phyloP scores from a whole-genome alignment of 2,113 vertebrate species.

The Hyperoodon ampullatus region DNA sequence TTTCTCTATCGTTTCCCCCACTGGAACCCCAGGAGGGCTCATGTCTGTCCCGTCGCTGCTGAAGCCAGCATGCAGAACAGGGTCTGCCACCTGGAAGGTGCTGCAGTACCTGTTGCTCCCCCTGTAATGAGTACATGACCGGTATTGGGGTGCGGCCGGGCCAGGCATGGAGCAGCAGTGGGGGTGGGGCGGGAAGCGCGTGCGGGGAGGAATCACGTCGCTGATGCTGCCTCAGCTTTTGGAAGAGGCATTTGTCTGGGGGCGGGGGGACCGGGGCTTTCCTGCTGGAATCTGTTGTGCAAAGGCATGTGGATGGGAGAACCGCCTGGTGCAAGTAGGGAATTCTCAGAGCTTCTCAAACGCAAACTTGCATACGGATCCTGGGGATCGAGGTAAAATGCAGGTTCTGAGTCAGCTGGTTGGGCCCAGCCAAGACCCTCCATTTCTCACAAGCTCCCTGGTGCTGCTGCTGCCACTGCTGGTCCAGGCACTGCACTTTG shows the following conservation, averaged over 20 bases:
- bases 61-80: not conserved
- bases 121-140: accelerated
- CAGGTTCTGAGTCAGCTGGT: not conserved
- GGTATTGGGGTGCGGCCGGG: not conserved
- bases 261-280: not conserved
- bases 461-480: not conserved
- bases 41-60: accelerated
- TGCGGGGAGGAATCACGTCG: not conserved
- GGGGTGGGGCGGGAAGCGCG: not conserved
- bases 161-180: accelerated
- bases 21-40: not conserved
- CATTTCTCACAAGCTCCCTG: not conserved
- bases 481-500: not conserved
- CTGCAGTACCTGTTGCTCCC: accelerated
- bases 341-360: accelerated
- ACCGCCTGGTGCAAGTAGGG: accelerated
- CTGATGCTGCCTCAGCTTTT: not conserved
- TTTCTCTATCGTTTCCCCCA: not conserved
- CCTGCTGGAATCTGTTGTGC: not conserved
- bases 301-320: accelerated
- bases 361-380: accelerated
- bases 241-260: not conserved
- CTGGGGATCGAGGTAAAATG: accelerated
- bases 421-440: not conserved
- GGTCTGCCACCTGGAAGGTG: too few relatives aligned